A percentile compares a stretch with the other conserved stretches of the same genome.
These are phyloP conservation scores for Manis crassicaudata DNA, from an alignment of 2,797 vertebrate genomes.

Conservation along the genomic window DNA sequence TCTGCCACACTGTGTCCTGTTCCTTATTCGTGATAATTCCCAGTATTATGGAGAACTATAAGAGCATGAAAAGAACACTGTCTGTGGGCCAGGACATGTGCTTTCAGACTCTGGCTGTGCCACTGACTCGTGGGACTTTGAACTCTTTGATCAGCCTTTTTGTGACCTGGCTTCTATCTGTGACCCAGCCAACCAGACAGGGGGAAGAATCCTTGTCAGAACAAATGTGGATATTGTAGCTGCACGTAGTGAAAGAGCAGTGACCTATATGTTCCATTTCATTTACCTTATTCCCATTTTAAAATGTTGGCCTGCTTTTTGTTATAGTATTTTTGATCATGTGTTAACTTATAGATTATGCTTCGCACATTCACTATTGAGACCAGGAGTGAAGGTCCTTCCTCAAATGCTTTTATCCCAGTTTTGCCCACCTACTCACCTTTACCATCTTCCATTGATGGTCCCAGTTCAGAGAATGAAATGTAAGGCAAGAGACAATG, in stretches of 20 bases:
- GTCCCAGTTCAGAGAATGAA: not conserved
- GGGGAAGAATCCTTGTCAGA: not conserved
- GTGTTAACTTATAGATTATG: not conserved
- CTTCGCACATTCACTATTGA: not conserved
- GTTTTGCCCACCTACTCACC: not conserved
- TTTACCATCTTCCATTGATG: not conserved
- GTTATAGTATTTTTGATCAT: not conserved
- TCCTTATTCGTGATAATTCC: slow-evolving; percentile 5
- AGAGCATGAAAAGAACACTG: not conserved
- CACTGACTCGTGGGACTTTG: not conserved
- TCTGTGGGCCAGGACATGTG: not conserved
- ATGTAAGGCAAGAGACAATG: not conserved
- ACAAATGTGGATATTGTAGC: not conserved
- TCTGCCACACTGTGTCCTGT: not conserved
- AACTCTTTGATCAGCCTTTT: not conserved
- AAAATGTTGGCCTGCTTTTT: not conserved
- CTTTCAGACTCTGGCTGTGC: not conserved
- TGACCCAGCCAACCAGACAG: not conserved
- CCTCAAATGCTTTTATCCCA: not conserved
- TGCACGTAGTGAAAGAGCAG: not conserved
- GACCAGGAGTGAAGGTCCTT: not conserved
- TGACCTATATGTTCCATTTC: not conserved
- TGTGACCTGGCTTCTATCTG: not conserved
- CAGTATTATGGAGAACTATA: not conserved
- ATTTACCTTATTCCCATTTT: not conserved